phyloP scores from a whole-genome alignment of 1,140 invertebrate genomes.

The Rhagoletis pomonella region DNA sequence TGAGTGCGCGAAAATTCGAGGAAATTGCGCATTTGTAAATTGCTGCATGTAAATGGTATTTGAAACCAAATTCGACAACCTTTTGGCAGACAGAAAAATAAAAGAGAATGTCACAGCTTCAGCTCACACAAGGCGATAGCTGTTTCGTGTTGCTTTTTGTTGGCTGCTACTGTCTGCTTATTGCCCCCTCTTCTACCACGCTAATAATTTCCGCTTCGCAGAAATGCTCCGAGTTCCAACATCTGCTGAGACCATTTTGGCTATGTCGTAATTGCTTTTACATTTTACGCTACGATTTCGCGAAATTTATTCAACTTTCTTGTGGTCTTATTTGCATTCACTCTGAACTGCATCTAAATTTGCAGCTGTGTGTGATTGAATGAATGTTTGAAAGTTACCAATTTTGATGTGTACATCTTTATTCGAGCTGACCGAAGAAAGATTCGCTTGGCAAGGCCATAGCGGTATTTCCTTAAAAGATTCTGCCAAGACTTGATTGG shows the following conservation, averaged over 20 bases:
- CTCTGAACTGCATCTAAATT: background rate
- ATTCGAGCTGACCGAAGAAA: too few species aligned
- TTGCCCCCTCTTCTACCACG: background rate
- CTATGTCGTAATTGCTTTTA: background rate
- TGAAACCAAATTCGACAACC: background rate
- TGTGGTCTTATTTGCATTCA: background rate
- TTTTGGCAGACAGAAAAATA: background rate
- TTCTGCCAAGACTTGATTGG: too few species aligned
- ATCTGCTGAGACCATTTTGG: background rate
- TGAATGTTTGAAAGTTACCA: background rate
- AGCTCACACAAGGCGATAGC: background rate
- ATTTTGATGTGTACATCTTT: too few species aligned
- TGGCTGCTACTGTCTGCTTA: background rate
- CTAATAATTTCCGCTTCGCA: conserved; percentile 16
- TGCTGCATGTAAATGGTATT: too few species aligned
- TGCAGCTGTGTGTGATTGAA: background rate
- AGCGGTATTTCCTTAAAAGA: too few species aligned
- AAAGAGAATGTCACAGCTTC: background rate
- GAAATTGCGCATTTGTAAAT: conserved; percentile 1
- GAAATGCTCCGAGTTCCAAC: background rate
- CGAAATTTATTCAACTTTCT: background rate
- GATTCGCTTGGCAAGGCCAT: too few species aligned
- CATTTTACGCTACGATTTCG: background rate
- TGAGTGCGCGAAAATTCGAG: background rate
- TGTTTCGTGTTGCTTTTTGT: background rate